A percentile compares a stretch with the other conserved stretches of the same genome.
Evolutionary conservation across 2,888 invertebrate species (phyloP).

Genomic region (Drosophila atripex): DNA sequence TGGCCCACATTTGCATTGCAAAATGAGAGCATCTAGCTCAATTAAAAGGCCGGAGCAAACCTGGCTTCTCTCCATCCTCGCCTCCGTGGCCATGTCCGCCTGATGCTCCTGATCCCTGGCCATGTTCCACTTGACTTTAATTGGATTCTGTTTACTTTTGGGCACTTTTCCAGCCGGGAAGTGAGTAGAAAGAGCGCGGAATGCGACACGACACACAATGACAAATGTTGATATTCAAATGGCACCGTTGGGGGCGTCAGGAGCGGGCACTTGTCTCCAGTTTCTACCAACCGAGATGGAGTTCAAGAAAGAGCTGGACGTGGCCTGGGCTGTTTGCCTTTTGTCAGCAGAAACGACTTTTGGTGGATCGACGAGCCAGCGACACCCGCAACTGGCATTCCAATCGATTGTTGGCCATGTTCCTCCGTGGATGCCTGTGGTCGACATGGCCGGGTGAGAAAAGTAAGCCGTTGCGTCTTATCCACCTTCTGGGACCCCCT

Average conservation of each 20-base stretch:
- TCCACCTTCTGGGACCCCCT: conserved; percentile 8
- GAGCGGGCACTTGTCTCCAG: conserved; percentile 37
- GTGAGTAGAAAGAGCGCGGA: conserved; percentile 56
- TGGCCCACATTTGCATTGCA: conserved; percentile 69
- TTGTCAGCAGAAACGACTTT: conserved; percentile 50
- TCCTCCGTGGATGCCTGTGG: conserved; percentile 52
- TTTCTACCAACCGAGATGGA: background rate
- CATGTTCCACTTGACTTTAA: conserved; percentile 74
- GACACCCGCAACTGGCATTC: conserved; percentile 71
- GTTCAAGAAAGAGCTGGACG: background rate
- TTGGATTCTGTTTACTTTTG: conserved; percentile 77
- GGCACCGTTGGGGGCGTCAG: conserved; percentile 62
- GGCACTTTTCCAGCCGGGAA: conserved; percentile 64
- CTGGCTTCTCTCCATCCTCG: conserved; percentile 14
- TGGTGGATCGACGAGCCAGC: conserved; percentile 22
- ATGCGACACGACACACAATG: conserved; percentile 78
- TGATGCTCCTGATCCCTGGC: conserved; percentile 48
- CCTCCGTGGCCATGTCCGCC: conserved; percentile 1
- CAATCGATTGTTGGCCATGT: conserved; percentile 71
- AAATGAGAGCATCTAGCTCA: conserved; percentile 65
- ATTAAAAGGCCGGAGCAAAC: conserved; percentile 61
- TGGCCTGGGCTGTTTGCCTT: conserved; percentile 47
- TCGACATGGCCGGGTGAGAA: conserved; percentile 59
- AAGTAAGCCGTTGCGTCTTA: conserved; percentile 61
- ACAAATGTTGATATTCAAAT: conserved; percentile 80